A percentile compares a stretch with the other conserved stretches of the same genome.
phyloP scores from a whole-genome alignment of 2,113 vertebrate species.

The Myiozetetes cayanensis region DNA sequence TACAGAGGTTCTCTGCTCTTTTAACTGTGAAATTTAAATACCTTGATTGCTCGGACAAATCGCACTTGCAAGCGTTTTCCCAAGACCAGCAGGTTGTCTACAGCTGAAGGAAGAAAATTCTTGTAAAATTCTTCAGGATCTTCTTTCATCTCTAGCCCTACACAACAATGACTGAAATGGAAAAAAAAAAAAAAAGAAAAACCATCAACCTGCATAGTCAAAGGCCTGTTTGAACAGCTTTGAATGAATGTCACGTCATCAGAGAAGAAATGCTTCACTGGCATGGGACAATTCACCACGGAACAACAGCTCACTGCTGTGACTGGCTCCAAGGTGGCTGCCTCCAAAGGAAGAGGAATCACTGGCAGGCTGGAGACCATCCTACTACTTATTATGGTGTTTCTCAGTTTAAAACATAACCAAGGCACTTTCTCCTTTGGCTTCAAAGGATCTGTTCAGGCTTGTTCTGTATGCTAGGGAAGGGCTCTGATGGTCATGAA shows the following conservation, averaged over 20 bases:
- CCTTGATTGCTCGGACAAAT: constrained; percentile 74
- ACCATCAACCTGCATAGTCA: not conserved
- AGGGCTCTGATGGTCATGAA: not conserved
- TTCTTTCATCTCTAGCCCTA: constrained; percentile 79
- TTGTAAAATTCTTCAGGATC: constrained; percentile 78
- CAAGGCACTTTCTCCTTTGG: not conserved
- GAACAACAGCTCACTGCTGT: constrained; percentile 38
- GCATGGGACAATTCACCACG: constrained; percentile 19
- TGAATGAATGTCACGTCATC: constrained; percentile 16
- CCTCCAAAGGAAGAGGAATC: not conserved
- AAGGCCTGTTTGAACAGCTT: constrained; percentile 24
- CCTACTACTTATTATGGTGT: not conserved
- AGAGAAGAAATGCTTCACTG: constrained; percentile 8
- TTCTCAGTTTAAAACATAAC: not conserved
- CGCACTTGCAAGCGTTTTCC: constrained; percentile 76
- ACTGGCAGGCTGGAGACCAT: not conserved
- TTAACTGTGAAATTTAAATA: constrained; percentile 31
- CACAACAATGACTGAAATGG: constrained; percentile 79
- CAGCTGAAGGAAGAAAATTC: constrained; percentile 78
- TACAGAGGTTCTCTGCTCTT: not conserved
- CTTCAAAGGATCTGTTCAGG: not conserved
- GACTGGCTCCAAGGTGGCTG: constrained; percentile 35
- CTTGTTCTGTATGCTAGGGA: not conserved
- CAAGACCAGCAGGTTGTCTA: constrained; percentile 78
- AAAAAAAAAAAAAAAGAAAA: not conserved